phyloP scores from a whole-genome alignment of 2,888 invertebrate species.

The Nephrocerus scutellatus region DNA sequence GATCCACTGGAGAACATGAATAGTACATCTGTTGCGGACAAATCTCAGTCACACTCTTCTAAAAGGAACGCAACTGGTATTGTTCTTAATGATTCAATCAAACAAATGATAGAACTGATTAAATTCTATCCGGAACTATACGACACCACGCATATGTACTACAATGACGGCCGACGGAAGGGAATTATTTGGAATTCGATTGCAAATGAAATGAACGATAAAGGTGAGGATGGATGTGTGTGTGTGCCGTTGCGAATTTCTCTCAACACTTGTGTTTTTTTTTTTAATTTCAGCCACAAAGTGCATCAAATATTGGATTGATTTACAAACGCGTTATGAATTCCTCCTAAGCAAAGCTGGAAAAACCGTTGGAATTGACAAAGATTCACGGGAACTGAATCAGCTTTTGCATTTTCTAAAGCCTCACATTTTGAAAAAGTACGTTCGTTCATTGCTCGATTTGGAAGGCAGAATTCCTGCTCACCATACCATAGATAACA shows the following conservation, averaged over 20 bases:
- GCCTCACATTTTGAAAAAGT: constrained; percentile 24
- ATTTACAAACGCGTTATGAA: constrained; percentile 34
- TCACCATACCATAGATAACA: too few relatives aligned
- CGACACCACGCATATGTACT: constrained; percentile 21
- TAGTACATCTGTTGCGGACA: background rate
- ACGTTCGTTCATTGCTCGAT: too few relatives aligned
- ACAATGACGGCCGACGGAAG: constrained; percentile 28
- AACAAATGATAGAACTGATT: constrained; percentile 29
- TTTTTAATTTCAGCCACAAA: constrained; percentile 31
- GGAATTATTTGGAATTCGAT: constrained; percentile 38
- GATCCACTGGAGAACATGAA: constrained; percentile 1
- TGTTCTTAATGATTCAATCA: constrained; percentile 5
- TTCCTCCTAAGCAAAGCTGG: constrained; percentile 22
- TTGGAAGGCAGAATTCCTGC: too few relatives aligned
- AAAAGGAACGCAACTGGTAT: too few relatives aligned
- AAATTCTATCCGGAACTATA: constrained; percentile 34
- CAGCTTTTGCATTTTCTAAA: constrained; percentile 25
- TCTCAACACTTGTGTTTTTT: background rate
- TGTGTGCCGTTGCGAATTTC: background rate
- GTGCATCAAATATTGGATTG: constrained; percentile 36
- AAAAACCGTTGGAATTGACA: background rate
- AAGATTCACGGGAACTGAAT: constrained; percentile 21
- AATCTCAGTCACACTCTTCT: too few relatives aligned
- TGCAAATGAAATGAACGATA: constrained; percentile 32
- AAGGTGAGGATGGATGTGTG: constrained; percentile 20